These are phyloP conservation scores for Amphiprion percula DNA, from an alignment of 2,113 vertebrate species.

Conservation along the genomic window DNA sequence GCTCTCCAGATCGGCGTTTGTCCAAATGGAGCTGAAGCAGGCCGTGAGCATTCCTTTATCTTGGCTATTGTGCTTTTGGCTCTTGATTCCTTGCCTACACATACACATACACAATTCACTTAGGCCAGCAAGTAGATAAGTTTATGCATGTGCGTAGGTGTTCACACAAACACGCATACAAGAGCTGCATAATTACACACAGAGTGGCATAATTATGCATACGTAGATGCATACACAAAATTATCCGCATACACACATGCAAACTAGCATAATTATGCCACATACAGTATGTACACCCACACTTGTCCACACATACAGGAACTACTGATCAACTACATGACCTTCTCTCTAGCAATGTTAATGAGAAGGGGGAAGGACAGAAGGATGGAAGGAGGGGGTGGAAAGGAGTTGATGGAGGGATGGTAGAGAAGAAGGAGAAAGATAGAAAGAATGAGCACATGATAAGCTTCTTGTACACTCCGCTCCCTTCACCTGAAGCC, in stretches of 20 bases:
- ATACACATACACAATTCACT: constrained; percentile 31
- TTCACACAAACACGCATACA: constrained; percentile 40
- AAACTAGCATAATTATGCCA: constrained; percentile 48
- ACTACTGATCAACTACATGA: constrained; percentile 73
- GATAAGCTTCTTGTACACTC: constrained; percentile 35
- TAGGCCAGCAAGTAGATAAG: constrained; percentile 35
- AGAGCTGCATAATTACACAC: constrained; percentile 56
- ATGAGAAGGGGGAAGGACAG: constrained; percentile 26
- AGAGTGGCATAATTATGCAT: constrained; percentile 52
- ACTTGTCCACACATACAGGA: constrained; percentile 20
- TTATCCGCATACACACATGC: constrained; percentile 8
- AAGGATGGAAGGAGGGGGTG: too few species aligned
- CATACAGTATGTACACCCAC: constrained; percentile 42
- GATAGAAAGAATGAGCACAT: constrained; percentile 18
- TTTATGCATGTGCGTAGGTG: constrained; percentile 57
- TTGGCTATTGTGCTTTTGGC: constrained; percentile 60
- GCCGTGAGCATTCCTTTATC: constrained; percentile 47
- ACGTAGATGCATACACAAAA: constrained; percentile 24
- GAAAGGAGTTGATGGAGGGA: constrained; percentile 47
- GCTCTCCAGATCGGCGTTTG: constrained; percentile 48
- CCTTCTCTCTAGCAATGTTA: constrained; percentile 79
- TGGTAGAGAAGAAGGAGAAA: constrained; percentile 34
- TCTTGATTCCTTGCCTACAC: constrained; percentile 31
- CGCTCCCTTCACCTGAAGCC: constrained; percentile 37
- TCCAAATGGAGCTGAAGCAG: constrained; percentile 51